Evolutionary conservation across 2,888 invertebrate species (phyloP).

Genomic region (Zaprionus obscuricornis): DNA sequence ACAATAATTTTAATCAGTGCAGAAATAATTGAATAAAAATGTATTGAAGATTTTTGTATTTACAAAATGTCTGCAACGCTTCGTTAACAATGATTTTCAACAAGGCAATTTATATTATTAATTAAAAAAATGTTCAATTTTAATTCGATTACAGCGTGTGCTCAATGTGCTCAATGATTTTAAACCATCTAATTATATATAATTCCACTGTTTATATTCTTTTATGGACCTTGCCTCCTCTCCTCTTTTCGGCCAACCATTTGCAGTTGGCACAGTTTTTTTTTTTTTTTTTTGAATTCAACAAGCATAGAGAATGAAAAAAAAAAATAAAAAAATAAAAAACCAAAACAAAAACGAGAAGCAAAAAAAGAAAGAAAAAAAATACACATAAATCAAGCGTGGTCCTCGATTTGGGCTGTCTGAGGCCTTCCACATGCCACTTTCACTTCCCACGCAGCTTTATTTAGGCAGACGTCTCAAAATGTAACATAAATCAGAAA

Average conservation of each 20-base stretch:
- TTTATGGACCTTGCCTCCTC: not conserved
- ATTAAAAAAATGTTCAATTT: conserved; percentile 22
- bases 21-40: too few relatives aligned
- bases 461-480: conserved; percentile 50
- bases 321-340: conserved; percentile 2
- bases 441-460: conserved; percentile 14
- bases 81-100: too few relatives aligned
- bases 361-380: conserved; percentile 1
- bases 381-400: conserved; percentile 48
- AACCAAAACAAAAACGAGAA: conserved; percentile 17
- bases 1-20: too few relatives aligned
- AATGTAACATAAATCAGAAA: conserved; percentile 46
- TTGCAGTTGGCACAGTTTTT: conserved; percentile 38
- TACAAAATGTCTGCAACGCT: too few relatives aligned
- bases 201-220: conserved; percentile 25
- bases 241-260: conserved; percentile 1
- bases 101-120: too few relatives aligned
- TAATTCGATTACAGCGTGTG: conserved; percentile 25
- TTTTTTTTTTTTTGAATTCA: conserved; percentile 25
- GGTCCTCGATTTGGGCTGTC: conserved; percentile 1
- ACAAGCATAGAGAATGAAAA: conserved; percentile 3
- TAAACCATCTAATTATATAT: conserved; percentile 56
- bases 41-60: too few relatives aligned
- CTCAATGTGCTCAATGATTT: conserved; percentile 55
- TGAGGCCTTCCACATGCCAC: not conserved